A percentile compares a stretch with the other conserved stretches of the same genome.
phyloP scores from a whole-genome alignment of 2,113 vertebrate genomes.

The Gambusia holbrooki region DNA sequence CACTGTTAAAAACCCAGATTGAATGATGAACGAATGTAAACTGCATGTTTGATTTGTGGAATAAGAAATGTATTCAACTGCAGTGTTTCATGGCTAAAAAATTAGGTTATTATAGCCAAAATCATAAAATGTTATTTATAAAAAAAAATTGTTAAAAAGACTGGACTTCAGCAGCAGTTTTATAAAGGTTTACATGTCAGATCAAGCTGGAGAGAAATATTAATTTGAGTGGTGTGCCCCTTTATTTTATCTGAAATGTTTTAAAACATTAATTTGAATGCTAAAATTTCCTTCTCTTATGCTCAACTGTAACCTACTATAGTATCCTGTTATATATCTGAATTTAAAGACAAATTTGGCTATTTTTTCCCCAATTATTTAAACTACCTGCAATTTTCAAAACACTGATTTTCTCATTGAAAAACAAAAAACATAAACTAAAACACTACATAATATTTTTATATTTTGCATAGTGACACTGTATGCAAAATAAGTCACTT shows the following conservation, averaged over 20 bases:
- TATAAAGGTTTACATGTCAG: conserved; percentile 12
- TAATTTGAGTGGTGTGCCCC: too few species aligned
- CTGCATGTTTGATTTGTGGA: background rate
- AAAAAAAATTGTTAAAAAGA: conserved; percentile 5
- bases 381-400: background rate
- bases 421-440: background rate
- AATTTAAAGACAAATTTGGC: too few species aligned
- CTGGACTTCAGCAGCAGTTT: conserved; percentile 5
- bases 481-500: too few species aligned
- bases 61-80: background rate
- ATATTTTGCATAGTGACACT: too few species aligned
- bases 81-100: background rate
- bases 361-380: background rate
- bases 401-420: background rate
- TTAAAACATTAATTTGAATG: too few species aligned
- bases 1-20: background rate
- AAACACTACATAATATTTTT: too few species aligned
- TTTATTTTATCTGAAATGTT: too few species aligned
- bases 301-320: too few species aligned
- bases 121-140: conserved; percentile 7
- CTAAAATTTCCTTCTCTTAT: too few species aligned
- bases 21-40: background rate
- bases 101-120: background rate
- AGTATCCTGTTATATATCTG: too few species aligned
- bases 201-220: background rate